phyloP scores from a whole-genome alignment of 2,888 invertebrate species.

The Sarcophaga rosellei region DNA sequence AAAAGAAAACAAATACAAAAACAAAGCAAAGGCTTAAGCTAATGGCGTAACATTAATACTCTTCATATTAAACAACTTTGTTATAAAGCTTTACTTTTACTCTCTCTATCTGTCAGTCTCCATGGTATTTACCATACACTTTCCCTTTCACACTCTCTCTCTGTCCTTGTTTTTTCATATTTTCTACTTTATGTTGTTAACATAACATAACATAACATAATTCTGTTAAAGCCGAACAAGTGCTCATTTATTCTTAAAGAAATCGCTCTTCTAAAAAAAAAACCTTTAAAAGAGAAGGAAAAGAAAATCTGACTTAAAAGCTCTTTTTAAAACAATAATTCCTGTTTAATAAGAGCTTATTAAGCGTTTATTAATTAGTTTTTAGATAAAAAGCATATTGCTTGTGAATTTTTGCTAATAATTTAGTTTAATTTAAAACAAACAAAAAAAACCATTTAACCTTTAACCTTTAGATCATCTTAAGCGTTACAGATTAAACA shows the following conservation, averaged over 20 bases:
- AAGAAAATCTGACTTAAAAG: background rate
- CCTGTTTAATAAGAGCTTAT: no score
- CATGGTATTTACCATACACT: constrained; percentile 7
- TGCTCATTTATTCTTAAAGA: no score
- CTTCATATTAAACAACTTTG: no score
- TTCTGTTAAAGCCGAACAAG: no score
- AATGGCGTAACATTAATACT: constrained; percentile 56
- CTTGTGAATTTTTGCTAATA: constrained; percentile 73
- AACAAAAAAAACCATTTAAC: constrained; percentile 1
- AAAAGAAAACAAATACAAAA: constrained; percentile 10
- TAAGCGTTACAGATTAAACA: background rate
- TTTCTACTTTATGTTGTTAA: no score
- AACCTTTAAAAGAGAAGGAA: no score
- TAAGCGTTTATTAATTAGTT: constrained; percentile 12
- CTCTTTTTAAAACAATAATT: background rate
- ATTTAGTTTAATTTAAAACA: constrained; percentile 27
- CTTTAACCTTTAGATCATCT: background rate
- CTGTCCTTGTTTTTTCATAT: background rate
- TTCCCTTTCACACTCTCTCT: background rate
- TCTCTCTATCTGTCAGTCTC: constrained; percentile 49
- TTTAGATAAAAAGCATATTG: constrained; percentile 72
- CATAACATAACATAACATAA: no score
- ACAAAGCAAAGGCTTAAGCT: constrained; percentile 64
- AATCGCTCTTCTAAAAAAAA: no score
- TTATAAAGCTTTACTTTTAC: background rate